Base-by-base conservation (phyloP, 2,113 vertebrate genomes). In the Rhineura floridana region DNA sequence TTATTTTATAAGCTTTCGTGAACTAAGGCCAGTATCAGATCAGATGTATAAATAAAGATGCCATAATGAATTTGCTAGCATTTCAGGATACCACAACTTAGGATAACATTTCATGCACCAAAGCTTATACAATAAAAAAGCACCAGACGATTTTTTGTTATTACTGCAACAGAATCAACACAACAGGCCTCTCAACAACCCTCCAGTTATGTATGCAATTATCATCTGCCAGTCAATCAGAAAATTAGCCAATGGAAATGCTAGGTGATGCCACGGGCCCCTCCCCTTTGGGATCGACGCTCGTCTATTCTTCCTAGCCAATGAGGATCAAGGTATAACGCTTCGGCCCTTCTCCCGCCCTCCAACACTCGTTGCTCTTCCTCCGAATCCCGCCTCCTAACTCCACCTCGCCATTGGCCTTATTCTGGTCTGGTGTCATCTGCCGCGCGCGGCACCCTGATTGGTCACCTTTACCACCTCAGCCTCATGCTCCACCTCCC, bases 251-350 rank as follows among this genome's bases (percentile, higher is more conserved):
- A 91, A 90, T 84, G 7, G 15, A 23, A 0, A 12, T 0, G 0
- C 9, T 0, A 1, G 6, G 0, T 0, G 7, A 3, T 1, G 0
- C 0, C 28, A 10, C 46, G 1, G 6, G 42, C 33, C 21, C 59
- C 73, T 36, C 55, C 39, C 83, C 42, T 50, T 11, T 13, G 13
- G 46, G 11, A 52, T 3, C 76, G 15, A 2, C 76, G 12, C 76
- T 1, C 48, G 4, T n/a, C 48, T 52, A 15, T 33, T 52, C 13
- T 5, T 15, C 11, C 42, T 6, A 67, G 46, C 85, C n/a, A 52
- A 8, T 70, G 1, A 52, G 25, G 11, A 6, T 4, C 5, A 9
- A 8, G 10, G 17, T 79, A 36, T 39, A 81, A 9, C 11, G 1
- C 28, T 12, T 5, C 67, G 4, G 3, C 81, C 28, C 62, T 28